A percentile compares a stretch with the other conserved stretches of the same genome.
Evolutionary conservation across 35 echinoderm and acorn worm genomes (phyloP).

Genomic region (Holothuria glaberrima): DNA sequence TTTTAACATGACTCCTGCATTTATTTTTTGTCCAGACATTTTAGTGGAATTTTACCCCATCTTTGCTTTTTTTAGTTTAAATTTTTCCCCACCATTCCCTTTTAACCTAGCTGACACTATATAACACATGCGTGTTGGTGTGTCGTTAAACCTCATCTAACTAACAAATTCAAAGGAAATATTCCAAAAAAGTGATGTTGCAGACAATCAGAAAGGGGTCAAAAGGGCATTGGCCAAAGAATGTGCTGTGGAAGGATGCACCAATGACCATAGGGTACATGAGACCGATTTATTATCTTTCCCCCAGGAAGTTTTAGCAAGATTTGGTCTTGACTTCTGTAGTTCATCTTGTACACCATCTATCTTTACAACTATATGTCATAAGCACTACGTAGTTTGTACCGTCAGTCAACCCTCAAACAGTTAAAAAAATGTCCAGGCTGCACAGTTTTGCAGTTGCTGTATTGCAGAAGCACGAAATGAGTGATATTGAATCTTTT

Average conservation of each 20-base stretch:
- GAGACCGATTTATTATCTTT: conserved; percentile 13
- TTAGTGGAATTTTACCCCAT: no score
- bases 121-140: no score
- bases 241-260: conserved; percentile 23
- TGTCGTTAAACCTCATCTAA: no score
- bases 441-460: background rate
- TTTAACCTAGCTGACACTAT: no score
- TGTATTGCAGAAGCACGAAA: background rate
- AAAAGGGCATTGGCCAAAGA: background rate
- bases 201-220: background rate
- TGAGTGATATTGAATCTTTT: background rate
- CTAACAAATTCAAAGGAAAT: background rate
- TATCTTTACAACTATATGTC: conserved; percentile 27
- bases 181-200: background rate
- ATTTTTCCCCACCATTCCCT: no score
- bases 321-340: background rate
- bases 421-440: background rate
- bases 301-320: conserved; percentile 16
- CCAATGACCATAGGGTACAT: background rate
- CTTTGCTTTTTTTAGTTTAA: no score
- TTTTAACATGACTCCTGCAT: no score
- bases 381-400: background rate
- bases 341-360: background rate
- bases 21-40: no score
- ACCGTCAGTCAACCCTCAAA: background rate